These are phyloP conservation scores for Capitulum mitella DNA, from an alignment of 2,888 invertebrate species.

Conservation along the genomic window DNA sequence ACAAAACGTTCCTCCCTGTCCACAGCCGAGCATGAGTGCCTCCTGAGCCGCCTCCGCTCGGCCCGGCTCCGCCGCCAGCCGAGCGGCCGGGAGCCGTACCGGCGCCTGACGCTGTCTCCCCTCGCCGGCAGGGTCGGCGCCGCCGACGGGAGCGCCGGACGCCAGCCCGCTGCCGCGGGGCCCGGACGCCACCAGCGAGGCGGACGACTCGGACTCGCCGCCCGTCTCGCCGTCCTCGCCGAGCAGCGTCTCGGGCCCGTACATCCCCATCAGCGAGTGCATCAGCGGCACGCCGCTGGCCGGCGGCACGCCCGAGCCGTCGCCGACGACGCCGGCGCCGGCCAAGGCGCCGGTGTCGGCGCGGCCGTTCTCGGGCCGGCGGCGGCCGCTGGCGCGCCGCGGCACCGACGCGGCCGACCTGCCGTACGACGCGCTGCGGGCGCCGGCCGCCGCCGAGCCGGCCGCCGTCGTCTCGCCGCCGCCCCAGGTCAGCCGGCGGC, in stretches of 20 bases:
- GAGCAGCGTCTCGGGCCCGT: slow-evolving; percentile 60
- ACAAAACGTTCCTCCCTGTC: too few relatives aligned
- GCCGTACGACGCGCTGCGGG: slow-evolving; percentile 2
- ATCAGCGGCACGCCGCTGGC: slow-evolving; percentile 60
- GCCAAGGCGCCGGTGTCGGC: slow-evolving; percentile 37
- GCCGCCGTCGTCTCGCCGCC: not conserved
- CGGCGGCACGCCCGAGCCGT: slow-evolving; percentile 29
- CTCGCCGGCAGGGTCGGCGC: not conserved
- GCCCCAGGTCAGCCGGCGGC: not conserved
- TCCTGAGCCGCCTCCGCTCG: too few relatives aligned
- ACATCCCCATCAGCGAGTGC: slow-evolving; percentile 88
- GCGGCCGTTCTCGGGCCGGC: slow-evolving; percentile 36
- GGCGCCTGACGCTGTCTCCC: not conserved
- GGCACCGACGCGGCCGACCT: slow-evolving; percentile 7
- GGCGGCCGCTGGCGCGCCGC: slow-evolving; percentile 4
- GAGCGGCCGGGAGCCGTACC: too few relatives aligned
- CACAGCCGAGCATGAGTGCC: too few relatives aligned
- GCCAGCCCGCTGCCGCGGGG: slow-evolving; percentile 32
- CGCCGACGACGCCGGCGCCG: slow-evolving; percentile 28
- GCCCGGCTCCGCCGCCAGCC: too few relatives aligned
- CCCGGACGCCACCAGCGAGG: slow-evolving; percentile 26
- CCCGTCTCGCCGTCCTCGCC: slow-evolving; percentile 32
- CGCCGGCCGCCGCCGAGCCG: not conserved
- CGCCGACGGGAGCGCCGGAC: slow-evolving; percentile 26
- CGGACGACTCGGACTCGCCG: slow-evolving; percentile 30